Evolutionary conservation across 2,797 vertebrate genomes (phyloP).

Genomic region (Argyrosomus regius): DNA sequence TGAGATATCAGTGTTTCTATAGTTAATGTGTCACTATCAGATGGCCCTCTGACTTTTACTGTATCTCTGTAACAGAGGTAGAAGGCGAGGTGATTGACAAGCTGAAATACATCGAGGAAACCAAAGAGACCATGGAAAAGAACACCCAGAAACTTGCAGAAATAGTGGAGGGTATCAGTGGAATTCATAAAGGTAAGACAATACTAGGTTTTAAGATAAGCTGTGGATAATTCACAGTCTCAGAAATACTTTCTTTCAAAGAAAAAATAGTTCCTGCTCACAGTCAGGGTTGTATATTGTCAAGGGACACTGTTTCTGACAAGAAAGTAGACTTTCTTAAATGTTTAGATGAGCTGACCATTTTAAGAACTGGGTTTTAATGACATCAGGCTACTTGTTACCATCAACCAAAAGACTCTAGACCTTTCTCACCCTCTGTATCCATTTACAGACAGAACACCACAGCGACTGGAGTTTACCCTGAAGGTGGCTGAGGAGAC

Average conservation of each 20-base stretch:
- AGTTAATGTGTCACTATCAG: background rate
- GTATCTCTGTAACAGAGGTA: conserved; percentile 74
- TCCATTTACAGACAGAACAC: conserved; percentile 81
- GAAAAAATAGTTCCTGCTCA: no score
- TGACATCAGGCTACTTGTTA: background rate
- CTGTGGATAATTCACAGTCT: background rate
- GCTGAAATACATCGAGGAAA: conserved; percentile 87
- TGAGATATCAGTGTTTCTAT: background rate
- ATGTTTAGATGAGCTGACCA: background rate
- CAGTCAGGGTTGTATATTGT: background rate
- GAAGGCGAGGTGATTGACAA: conserved; percentile 83
- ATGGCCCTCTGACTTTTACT: background rate
- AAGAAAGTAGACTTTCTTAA: no score
- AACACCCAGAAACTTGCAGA: conserved; percentile 83
- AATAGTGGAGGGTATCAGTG: conserved; percentile 81
- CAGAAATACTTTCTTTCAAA: background rate
- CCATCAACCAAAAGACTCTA: background rate
- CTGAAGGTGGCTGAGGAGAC: conserved; percentile 85
- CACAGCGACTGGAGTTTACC: conserved; percentile 87
- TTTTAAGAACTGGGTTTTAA: background rate
- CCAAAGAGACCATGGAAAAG: conserved; percentile 83
- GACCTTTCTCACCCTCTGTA: background rate
- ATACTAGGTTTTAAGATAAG: background rate
- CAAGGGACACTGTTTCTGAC: no score
- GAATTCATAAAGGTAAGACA: conserved; percentile 87